These are phyloP conservation scores for Hypothenemus hampei DNA, from an alignment of 1,140 invertebrate genomes.

Conservation along the genomic window DNA sequence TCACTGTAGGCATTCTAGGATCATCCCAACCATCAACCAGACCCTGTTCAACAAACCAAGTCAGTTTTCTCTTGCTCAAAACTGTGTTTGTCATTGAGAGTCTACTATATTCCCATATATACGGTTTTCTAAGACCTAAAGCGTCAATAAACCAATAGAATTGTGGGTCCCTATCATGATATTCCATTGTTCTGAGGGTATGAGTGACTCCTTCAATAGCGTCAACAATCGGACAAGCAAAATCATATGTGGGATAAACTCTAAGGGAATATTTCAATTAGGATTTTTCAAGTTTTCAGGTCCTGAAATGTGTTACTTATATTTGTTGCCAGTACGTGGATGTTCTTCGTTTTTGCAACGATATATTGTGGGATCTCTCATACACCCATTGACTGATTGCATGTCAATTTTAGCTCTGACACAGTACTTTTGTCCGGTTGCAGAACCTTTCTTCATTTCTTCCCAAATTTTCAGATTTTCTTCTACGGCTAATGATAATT, in stretches of 20 bases:
- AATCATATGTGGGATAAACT: constrained; percentile 99
- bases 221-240: constrained; percentile 99
- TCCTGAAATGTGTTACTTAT: constrained; percentile 65
- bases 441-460: constrained; percentile 88
- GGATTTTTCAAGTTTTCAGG: not conserved
- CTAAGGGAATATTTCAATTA: constrained; percentile 53
- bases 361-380: constrained; percentile 99
- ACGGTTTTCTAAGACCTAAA: constrained; percentile 78
- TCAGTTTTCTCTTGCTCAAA: constrained; percentile 93
- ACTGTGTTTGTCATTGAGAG: constrained; percentile 96
- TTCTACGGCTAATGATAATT: constrained; percentile 60
- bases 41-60: constrained; percentile 94
- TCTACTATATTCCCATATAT: constrained; percentile 92
- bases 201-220: constrained; percentile 96
- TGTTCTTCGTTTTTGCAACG: constrained; percentile 95
- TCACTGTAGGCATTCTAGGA: constrained; percentile 96
- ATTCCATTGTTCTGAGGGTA: constrained; percentile 95
- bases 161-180: constrained; percentile 96
- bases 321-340: constrained; percentile 88
- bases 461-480: constrained; percentile 90
- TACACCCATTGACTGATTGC: constrained; percentile 91
- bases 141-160: constrained; percentile 96
- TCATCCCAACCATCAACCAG: constrained; percentile 99
- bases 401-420: constrained; percentile 98
- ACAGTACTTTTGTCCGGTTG: constrained; percentile 40